Conservation (phyloP, 2,113 vertebrate genomes). For the Tyto alba region DNA sequence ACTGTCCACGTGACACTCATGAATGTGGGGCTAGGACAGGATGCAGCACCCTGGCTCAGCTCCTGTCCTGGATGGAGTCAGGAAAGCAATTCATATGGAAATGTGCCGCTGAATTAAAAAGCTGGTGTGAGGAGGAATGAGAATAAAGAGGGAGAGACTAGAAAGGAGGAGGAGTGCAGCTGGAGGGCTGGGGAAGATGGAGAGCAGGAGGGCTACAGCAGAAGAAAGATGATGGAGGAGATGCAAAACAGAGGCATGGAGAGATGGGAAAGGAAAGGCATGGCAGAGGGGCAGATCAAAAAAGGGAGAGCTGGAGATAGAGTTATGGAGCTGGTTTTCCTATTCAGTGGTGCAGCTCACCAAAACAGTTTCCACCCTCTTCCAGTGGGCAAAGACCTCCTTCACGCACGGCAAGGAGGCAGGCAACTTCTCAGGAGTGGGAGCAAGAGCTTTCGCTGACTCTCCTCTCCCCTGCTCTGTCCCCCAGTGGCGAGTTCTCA, state of each 20-base stretch:
- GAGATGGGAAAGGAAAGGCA: background rate
- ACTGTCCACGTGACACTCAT: fast-evolving
- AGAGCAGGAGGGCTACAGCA: background rate
- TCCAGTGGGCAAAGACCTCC: background rate
- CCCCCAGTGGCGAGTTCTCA: fast-evolving
- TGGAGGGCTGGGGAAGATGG: background rate
- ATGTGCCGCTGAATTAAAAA: background rate
- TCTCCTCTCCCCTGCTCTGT: background rate
- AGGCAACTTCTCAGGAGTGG: background rate
- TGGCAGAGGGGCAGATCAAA: background rate
- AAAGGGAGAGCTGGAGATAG: background rate
- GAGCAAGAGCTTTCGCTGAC: background rate
- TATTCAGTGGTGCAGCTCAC: background rate
- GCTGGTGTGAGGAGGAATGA: background rate
- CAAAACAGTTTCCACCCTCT: background rate
- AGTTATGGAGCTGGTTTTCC: background rate
- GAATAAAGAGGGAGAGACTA: background rate
- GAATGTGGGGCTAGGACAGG: background rate
- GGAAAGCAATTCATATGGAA: constrained; percentile 31
- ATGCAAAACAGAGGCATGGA: background rate
- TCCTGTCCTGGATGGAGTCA: background rate
- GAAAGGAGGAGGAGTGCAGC: constrained; percentile 4
- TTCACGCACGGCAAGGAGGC: background rate
- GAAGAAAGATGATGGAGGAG: background rate
- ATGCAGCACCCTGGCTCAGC: background rate